phyloP scores from a whole-genome alignment of 2,797 vertebrate species.

The Chiroxiphia lanceolata region DNA sequence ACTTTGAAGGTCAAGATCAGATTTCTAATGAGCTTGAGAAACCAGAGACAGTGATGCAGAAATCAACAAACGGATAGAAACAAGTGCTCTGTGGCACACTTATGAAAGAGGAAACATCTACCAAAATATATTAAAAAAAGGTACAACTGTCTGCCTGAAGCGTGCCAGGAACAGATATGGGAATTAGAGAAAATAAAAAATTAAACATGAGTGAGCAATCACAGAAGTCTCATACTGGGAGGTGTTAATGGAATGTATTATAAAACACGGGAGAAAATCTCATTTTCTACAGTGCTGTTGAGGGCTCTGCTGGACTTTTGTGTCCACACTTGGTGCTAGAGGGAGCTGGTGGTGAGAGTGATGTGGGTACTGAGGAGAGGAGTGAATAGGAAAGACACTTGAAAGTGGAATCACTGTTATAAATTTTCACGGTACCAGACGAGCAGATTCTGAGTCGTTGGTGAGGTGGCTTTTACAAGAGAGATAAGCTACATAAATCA shows the following conservation, averaged over 20 bases:
- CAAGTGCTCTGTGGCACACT: neutral
- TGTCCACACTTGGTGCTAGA: neutral
- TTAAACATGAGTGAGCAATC: neutral
- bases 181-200: slow-evolving; percentile 26
- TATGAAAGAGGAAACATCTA: neutral
- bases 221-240: neutral
- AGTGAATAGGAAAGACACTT: neutral
- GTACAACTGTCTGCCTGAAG: neutral
- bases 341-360: neutral
- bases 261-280: neutral
- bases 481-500: slow-evolving; percentile 48
- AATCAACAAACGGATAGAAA: neutral
- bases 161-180: neutral
- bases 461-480: slow-evolving; percentile 22
- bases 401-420: neutral
- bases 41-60: neutral
- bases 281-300: neutral
- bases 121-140: neutral
- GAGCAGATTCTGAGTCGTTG: neutral
- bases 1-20: neutral
- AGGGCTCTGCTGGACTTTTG: neutral
- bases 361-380: neutral
- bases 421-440: slow-evolving; percentile 8
- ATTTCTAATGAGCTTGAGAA: neutral
- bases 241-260: neutral